Percentiles rank a stretch among this genome's conserved stretches.
Evolutionary conservation across 2,797 vertebrate genomes (phyloP).

Genomic region (Sebastes variabilis): DNA sequence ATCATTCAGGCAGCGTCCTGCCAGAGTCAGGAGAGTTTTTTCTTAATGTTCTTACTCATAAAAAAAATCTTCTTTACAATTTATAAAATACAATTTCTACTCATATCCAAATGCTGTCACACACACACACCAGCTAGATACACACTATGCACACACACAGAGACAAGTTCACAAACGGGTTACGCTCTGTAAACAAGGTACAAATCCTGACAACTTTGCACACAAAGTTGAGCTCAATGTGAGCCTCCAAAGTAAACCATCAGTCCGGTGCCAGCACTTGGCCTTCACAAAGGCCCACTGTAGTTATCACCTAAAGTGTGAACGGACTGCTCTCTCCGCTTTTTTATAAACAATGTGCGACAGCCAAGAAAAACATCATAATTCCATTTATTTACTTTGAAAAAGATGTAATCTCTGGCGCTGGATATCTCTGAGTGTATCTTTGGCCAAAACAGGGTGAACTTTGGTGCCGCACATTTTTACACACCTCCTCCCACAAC

Average conservation of each 20-base stretch:
- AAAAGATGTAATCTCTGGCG: constrained; percentile 79
- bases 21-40: constrained; percentile 13
- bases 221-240: constrained; percentile 77
- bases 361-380: constrained; percentile 80
- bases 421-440: constrained; percentile 67
- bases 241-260: constrained; percentile 81
- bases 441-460: constrained; percentile 64
- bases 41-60: not conserved
- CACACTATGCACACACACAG: not conserved
- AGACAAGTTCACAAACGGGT: constrained; percentile 62
- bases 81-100: constrained; percentile 30
- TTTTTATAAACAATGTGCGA: constrained; percentile 75
- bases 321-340: constrained; percentile 75
- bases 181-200: constrained; percentile 74
- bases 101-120: not conserved
- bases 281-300: constrained; percentile 81
- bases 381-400: constrained; percentile 81
- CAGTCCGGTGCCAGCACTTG: constrained; percentile 56
- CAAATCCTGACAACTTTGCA: constrained; percentile 83
- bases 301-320: constrained; percentile 85
- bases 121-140: not conserved
- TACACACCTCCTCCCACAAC: constrained; percentile 27
- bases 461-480: constrained; percentile 48
- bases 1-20: constrained; percentile 27
- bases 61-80: constrained; percentile 17